Evolutionary conservation across 2,888 invertebrate genomes (phyloP), one percentile per base, ranked within the genome.

Genomic region (Boloria selene): DNA sequence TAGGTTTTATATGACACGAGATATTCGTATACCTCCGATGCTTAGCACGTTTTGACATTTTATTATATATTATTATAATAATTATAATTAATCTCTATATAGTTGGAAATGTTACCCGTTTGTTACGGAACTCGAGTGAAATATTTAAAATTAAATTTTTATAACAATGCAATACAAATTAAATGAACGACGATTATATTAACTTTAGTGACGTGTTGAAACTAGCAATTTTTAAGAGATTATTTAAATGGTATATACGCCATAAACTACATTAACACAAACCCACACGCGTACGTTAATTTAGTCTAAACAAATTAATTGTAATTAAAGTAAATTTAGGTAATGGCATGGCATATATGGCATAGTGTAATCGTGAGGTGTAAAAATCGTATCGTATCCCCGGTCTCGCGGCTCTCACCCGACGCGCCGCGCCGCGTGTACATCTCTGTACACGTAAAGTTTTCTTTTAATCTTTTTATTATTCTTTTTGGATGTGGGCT

Each of bases 401-500:
- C 68, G 71, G 74, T 74, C 56, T 75, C 77, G 78, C 77, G 78
- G 74, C 77, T 71, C 74, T 63, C 68, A 47, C 52, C 69, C 60
- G 64, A 64, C 75, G 75, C 31, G 31, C 31, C 31, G 31, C 31
- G 79, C 79, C 58, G 74, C 72, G 78, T 77, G 83, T 82, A 82
- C 83, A 67, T 70, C 71, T 68, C 67, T 68, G 83, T 85, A 83
- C 85, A 74, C 75, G 59, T 61, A 68, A 67, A 72, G 77, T 79
- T 71, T 78, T 18, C 72, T 78, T 80, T 82, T n/a, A n/a, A 81
- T 80, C 77, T 79, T 88, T 87, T 87, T 87, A 85, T 84, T 84
- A 82, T 81, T 83, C 80, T 87, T 90, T 77, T 87, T 90, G 91
- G 90, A 92, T 90, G 85, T 88, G 91, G 92, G 91, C 85, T 90